Percentiles rank a stretch among this genome's conserved stretches.
Conservation (phyloP, 2,113 vertebrate species). For the Hyperopisus bebe region DNA sequence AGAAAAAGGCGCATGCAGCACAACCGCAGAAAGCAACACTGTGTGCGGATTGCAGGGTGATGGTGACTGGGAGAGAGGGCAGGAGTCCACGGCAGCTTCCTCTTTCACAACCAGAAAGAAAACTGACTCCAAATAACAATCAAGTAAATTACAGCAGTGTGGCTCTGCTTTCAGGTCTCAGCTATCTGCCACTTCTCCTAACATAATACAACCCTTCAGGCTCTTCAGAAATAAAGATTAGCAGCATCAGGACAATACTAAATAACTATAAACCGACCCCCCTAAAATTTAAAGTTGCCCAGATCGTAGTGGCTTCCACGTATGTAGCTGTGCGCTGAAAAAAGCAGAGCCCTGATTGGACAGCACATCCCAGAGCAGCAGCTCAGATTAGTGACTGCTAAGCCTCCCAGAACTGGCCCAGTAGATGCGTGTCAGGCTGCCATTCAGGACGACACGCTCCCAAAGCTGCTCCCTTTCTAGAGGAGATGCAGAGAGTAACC, state of each 20-base stretch:
- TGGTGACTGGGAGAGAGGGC: neutral
- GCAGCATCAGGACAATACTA: neutral
- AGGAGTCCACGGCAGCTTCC: neutral
- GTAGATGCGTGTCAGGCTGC: neutral
- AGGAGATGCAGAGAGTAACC: neutral
- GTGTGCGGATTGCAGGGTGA: neutral
- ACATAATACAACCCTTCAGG: neutral
- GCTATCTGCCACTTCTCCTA: neutral
- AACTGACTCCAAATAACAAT: neutral
- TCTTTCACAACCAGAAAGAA: neutral
- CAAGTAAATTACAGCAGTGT: neutral
- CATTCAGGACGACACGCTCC: neutral
- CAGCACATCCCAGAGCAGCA: neutral
- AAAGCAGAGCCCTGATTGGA: neutral
- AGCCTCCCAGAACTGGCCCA: neutral
- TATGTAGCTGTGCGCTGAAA: neutral
- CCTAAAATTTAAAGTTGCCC: neutral
- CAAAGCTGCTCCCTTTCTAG: neutral
- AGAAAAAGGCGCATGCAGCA: neutral
- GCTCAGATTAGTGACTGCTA: neutral
- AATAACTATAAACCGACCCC: neutral
- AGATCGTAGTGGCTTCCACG: neutral
- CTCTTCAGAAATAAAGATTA: neutral
- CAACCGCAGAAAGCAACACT: neutral
- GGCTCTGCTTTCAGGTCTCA: neutral